These are phyloP conservation scores for fruit fly (Drosophila melanogaster) DNA, from an alignment of 1,140 invertebrate species.

Conservation along the genomic window DNA sequence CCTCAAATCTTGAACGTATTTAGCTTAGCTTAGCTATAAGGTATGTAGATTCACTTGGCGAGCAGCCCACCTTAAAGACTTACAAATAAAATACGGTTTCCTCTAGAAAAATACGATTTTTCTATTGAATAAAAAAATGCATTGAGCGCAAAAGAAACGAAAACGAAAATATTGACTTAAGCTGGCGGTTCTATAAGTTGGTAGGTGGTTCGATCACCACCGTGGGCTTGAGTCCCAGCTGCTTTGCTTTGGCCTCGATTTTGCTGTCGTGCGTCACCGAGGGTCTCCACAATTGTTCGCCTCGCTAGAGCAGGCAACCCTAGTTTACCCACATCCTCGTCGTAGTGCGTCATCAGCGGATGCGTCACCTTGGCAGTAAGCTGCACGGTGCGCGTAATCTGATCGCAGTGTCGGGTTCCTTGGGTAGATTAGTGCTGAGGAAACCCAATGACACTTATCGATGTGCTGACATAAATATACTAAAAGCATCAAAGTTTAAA, in stretches of 20 bases:
- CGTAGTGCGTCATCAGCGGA: neutral
- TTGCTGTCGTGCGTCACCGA: constrained; percentile 12
- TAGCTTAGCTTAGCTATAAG: constrained; percentile 69
- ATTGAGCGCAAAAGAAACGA: constrained; percentile 44
- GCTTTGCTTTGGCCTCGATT: constrained; percentile 12
- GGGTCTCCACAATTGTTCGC: neutral
- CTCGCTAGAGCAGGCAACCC: constrained; percentile 12
- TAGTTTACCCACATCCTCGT: neutral
- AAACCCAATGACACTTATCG: too few species aligned
- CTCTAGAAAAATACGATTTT: constrained; percentile 76
- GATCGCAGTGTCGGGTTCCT: neutral
- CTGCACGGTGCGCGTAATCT: neutral
- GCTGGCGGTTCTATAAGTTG: constrained; percentile 72
- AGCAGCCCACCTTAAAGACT: constrained; percentile 25
- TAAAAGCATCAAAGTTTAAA: too few species aligned
- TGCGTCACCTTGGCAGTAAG: neutral
- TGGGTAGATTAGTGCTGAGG: neutral
- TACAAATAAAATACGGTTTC: constrained; percentile 69
- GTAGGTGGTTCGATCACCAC: constrained; percentile 24
- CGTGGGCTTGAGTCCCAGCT: constrained; percentile 22
- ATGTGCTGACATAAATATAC: neutral
- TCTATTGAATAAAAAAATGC: constrained; percentile 77
- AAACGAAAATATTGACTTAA: constrained; percentile 54
- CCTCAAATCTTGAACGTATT: constrained; percentile 25
- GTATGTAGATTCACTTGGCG: constrained; percentile 68